Percentiles rank a stretch among this genome's conserved stretches.
phyloP scores from a whole-genome alignment of 2,113 vertebrate genomes.

The Sporophila hypoxantha region DNA sequence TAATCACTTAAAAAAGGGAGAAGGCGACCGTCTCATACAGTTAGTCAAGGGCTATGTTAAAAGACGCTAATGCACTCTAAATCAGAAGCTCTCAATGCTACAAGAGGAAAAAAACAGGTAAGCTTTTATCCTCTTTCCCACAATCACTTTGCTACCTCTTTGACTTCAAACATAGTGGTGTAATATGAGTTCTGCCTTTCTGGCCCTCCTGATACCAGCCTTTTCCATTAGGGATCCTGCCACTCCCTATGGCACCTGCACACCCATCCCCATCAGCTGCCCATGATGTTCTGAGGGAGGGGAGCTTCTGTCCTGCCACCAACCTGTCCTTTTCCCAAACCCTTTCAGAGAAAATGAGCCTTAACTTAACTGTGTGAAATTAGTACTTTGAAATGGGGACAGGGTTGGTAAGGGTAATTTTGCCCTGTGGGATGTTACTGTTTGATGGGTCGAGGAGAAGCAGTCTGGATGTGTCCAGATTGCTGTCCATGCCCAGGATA shows the following conservation, averaged over 20 bases:
- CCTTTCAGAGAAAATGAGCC: not conserved
- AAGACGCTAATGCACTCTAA: not conserved
- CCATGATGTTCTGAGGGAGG: accelerated
- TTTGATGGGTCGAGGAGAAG: not conserved
- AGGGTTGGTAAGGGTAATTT: not conserved
- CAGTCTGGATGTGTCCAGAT: too few species aligned
- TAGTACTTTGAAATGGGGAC: not conserved
- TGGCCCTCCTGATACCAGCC: not conserved
- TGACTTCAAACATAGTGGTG: not conserved
- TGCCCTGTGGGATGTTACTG: not conserved
- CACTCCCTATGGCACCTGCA: not conserved
- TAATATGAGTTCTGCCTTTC: not conserved
- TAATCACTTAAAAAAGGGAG: not conserved
- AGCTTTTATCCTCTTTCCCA: not conserved
- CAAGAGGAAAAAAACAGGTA: not conserved
- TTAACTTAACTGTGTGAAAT: not conserved
- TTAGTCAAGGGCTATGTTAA: not conserved
- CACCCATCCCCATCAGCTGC: not conserved
- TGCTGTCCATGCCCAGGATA: not conserved
- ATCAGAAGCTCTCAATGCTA: not conserved
- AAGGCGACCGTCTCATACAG: not conserved
- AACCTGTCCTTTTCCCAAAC: not conserved
- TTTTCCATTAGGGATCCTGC: not conserved
- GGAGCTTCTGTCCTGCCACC: not conserved
- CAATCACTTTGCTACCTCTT: not conserved